These are phyloP conservation scores for Brachyhypopomus gauderio DNA, from an alignment of 2,113 vertebrate genomes.

Conservation along the genomic window DNA sequence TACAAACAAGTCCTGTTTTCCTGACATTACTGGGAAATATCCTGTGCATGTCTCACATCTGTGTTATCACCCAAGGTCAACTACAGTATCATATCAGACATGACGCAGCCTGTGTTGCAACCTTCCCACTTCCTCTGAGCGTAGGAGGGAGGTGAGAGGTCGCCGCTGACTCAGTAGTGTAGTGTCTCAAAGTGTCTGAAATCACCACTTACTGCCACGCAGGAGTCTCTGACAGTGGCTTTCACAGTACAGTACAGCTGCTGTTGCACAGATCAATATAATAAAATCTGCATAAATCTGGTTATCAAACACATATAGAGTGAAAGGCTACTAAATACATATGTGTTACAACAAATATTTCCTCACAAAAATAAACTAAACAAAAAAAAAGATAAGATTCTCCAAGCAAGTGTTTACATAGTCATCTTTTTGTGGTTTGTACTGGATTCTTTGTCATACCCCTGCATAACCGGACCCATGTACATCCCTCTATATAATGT, in stretches of 20 bases:
- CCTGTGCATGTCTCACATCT: neutral
- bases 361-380: neutral
- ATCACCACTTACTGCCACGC: too few species aligned
- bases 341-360: too few species aligned
- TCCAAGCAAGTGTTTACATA: neutral
- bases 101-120: neutral
- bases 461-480: too few species aligned
- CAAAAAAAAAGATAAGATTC: neutral
- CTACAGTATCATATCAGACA: neutral
- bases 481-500: too few species aligned
- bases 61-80: neutral
- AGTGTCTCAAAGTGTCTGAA: too few species aligned
- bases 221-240: too few species aligned
- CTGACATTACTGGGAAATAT: neutral
- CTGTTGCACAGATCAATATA: neutral
- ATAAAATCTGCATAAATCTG: neutral
- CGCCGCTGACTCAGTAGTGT: neutral
- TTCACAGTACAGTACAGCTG: too few species aligned
- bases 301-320: neutral
- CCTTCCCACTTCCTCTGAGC: neutral
- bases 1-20: neutral
- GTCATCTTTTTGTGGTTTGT: neutral
- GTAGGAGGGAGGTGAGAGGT: neutral
- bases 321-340: neutral
- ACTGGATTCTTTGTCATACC: too few species aligned